Evolutionary conservation across 1,140 invertebrate species (phyloP).

Genomic region (Scaptomyza graminum): DNA sequence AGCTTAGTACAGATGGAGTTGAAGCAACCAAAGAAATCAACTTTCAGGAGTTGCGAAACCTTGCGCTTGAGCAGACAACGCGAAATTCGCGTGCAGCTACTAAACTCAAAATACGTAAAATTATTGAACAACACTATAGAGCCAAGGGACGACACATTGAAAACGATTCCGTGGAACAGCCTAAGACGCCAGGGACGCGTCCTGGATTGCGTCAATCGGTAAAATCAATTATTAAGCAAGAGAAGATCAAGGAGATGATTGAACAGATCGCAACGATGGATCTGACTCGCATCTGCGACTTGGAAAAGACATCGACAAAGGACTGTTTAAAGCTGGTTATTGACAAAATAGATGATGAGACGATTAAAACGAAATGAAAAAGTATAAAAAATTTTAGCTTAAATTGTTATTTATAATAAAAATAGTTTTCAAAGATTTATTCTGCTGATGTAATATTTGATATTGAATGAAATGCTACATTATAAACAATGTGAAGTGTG

Average conservation of each 20-base stretch:
- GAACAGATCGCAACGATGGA: conserved; percentile 83
- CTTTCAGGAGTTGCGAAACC: conserved; percentile 73
- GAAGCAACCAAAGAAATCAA: conserved; percentile 69
- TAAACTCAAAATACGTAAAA: conserved; percentile 67
- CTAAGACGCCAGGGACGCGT: conserved; percentile 41
- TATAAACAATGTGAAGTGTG: conserved; percentile 2
- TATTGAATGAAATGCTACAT: conserved; percentile 18
- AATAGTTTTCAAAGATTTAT: background rate
- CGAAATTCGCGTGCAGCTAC: conserved; percentile 65
- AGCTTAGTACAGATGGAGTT: conserved; percentile 37
- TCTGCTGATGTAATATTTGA: conserved; percentile 11
- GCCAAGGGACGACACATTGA: conserved; percentile 75
- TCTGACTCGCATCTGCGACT: conserved; percentile 75
- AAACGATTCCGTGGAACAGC: conserved; percentile 62
- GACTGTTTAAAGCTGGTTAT: conserved; percentile 82
- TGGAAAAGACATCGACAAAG: conserved; percentile 79
- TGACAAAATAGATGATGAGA: conserved; percentile 75
- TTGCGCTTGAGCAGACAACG: conserved; percentile 61
- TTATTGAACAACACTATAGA: conserved; percentile 78
- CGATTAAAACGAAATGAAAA: conserved; percentile 46
- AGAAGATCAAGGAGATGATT: conserved; percentile 84
- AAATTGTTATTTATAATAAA: conserved; percentile 19
- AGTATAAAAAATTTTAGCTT: background rate
- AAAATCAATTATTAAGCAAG: conserved; percentile 85
- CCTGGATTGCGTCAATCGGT: conserved; percentile 83